Percentiles rank a stretch among this genome's conserved stretches.
phyloP scores from a whole-genome alignment of 2,888 invertebrate genomes.

The Molorchus minor region DNA sequence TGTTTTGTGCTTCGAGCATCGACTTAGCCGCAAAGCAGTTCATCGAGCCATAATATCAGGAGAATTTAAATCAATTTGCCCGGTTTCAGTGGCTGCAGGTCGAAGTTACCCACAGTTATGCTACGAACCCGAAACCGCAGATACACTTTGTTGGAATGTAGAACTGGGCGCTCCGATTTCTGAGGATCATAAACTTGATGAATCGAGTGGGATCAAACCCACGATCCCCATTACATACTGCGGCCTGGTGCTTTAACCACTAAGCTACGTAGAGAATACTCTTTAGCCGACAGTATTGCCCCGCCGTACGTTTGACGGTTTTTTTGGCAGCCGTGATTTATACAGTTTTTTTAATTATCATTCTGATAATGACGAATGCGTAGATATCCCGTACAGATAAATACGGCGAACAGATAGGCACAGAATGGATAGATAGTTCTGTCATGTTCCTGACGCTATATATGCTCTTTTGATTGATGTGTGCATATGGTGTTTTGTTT shows the following conservation, averaged over 20 bases:
- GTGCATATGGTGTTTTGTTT: too few species aligned
- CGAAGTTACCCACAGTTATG: conserved; percentile 18
- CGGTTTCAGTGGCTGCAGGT: conserved; percentile 22
- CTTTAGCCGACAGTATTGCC: too few species aligned
- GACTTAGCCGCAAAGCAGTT: conserved; percentile 14
- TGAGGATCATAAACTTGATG: neutral
- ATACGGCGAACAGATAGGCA: too few species aligned
- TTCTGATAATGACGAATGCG: too few species aligned
- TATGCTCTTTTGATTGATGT: too few species aligned
- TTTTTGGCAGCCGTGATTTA: too few species aligned
- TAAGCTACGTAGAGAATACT: neutral
- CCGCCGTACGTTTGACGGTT: too few species aligned
- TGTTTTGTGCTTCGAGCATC: too few species aligned
- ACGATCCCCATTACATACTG: neutral
- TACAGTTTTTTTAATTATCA: too few species aligned
- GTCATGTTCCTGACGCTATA: too few species aligned
- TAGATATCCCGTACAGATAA: too few species aligned
- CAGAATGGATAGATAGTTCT: too few species aligned
- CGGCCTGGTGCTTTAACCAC: neutral
- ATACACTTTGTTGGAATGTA: conserved; percentile 14
- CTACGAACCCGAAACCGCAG: conserved; percentile 7
- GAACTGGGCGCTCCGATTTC: neutral
- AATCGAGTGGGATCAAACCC: neutral
- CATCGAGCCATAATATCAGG: conserved; percentile 20
- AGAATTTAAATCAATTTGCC: conserved; percentile 25